Conservation (phyloP, 2,888 invertebrate species). For the Alloscopus bannaensis region DNA sequence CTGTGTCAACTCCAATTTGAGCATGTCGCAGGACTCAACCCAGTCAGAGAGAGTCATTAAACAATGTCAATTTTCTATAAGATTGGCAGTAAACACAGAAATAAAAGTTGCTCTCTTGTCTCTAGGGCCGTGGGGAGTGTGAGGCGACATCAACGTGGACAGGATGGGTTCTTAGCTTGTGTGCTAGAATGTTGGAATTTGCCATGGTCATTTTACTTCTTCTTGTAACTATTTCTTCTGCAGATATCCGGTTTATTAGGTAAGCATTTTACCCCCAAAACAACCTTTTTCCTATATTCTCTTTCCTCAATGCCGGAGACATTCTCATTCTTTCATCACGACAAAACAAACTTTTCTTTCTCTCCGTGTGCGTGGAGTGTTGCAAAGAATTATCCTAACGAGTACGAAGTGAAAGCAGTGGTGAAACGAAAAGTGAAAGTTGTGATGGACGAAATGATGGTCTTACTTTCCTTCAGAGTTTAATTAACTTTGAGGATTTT, state of each 20-base stretch:
- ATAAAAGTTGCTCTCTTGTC: conserved; percentile 56
- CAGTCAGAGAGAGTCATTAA: conserved; percentile 46
- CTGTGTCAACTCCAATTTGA: conserved; percentile 10
- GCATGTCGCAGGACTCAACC: conserved; percentile 45
- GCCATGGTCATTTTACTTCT: conserved; percentile 74
- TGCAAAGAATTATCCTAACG: conserved; percentile 9
- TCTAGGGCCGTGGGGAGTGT: conserved; percentile 73
- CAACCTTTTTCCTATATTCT: neutral
- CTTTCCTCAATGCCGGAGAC: neutral
- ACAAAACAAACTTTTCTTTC: neutral
- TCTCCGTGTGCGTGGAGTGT: neutral
- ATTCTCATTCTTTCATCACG: neutral
- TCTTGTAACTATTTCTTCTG: conserved; percentile 74
- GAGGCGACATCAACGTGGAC: conserved; percentile 73
- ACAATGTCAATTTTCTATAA: conserved; percentile 50
- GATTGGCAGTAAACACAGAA: conserved; percentile 58
- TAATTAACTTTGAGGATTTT: conserved; percentile 61
- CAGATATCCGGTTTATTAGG: conserved; percentile 73
- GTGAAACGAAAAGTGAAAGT: neutral
- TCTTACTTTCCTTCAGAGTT: conserved; percentile 54
- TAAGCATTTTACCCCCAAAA: conserved; percentile 46
- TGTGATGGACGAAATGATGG: conserved; percentile 46
- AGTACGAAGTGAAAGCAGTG: neutral
- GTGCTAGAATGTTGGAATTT: conserved; percentile 73
- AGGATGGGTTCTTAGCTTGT: conserved; percentile 73